Base-by-base conservation (phyloP, 2,113 vertebrate genomes). In the Otis tarda region DNA sequence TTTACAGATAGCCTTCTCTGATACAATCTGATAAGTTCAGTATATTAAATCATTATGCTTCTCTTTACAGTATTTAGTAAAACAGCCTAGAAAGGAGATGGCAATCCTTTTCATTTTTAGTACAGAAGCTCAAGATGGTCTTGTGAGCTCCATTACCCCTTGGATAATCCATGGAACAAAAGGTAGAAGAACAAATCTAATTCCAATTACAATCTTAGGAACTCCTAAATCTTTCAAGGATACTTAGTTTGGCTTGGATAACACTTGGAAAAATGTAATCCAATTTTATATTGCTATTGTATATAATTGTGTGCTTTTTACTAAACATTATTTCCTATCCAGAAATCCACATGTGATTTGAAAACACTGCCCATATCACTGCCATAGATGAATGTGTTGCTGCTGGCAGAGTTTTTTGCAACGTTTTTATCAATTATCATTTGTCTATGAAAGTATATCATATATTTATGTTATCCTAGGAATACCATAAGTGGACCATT, bases 61-160 rank as follows among this genome's bases (percentile, higher is more conserved):
- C 79, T 91, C 30, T 95, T 92, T 79, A 55, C 33, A 80, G 75
- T 65, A 81, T 60, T 71, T 81, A 84, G 49, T 27, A 89, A 93
- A 95, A 50, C 63, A 71, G 24, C 63, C 49, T 10, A 87, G 86
- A 94, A 90, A 90, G 79, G 70, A 96, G 90, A 93, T 37, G n/a
- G 41, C 53, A 88, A 90, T 90, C 28, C 94, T 97, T 96, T 97
- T 94, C 76, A 69, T 94, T 77, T 97, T 96, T 84, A 90, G 80
- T 37, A 65, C 53, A 93, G 68, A 92, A 85, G 23, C 91, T 78
- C 75, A 82, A 67, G 74, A 49, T 81, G 92, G 7, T 81, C 85
- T 93, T 79, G 43, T 12, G 3, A 64, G 15, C 4, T 86, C 63
- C 79, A 43, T 75, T 81, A 87, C 35, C 33, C 33, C 49, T 75